Evolutionary conservation across 1,140 invertebrate species (phyloP).

Genomic region (Scaptomyza graminum): DNA sequence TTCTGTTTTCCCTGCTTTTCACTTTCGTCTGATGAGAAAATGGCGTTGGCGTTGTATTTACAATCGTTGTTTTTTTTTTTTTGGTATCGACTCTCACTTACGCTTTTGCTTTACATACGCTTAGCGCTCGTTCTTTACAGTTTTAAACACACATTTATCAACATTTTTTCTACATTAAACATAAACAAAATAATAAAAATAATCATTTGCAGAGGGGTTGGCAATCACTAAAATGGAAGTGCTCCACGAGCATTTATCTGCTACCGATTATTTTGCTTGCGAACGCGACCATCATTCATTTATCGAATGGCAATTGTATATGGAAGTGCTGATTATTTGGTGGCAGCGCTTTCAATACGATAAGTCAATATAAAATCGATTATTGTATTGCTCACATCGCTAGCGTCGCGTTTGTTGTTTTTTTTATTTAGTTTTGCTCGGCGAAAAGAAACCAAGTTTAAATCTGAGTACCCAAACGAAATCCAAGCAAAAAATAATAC

Average conservation of each 20-base stretch:
- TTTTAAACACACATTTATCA: slow-evolving; percentile 27
- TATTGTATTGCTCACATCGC: slow-evolving; percentile 1
- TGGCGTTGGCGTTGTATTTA: slow-evolving; percentile 12
- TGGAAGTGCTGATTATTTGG: slow-evolving; percentile 13
- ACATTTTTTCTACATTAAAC: slow-evolving; percentile 51
- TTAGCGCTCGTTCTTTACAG: slow-evolving; percentile 51
- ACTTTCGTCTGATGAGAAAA: slow-evolving; percentile 56
- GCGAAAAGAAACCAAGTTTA: slow-evolving; percentile 40
- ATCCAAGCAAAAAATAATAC: slow-evolving; percentile 19
- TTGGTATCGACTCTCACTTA: slow-evolving; percentile 48
- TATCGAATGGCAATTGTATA: too few species aligned
- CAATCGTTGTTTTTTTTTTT: slow-evolving; percentile 6
- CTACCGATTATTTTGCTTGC: too few species aligned
- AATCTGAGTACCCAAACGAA: slow-evolving; percentile 36
- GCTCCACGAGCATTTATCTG: too few species aligned
- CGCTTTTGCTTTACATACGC: slow-evolving; percentile 44
- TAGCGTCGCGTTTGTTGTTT: slow-evolving; percentile 50
- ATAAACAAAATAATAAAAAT: slow-evolving; percentile 76
- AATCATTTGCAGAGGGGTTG: slow-evolving; percentile 58
- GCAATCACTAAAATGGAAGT: slow-evolving; percentile 34
- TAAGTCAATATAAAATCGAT: slow-evolving; percentile 8
- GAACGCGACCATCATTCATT: too few species aligned
- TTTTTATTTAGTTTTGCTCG: slow-evolving; percentile 30
- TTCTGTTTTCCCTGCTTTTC: slow-evolving; percentile 71
- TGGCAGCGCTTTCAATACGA: slow-evolving; percentile 13